phyloP scores from a whole-genome alignment of 2,797 vertebrate genomes.

The Pseudocheirus occidentalis region DNA sequence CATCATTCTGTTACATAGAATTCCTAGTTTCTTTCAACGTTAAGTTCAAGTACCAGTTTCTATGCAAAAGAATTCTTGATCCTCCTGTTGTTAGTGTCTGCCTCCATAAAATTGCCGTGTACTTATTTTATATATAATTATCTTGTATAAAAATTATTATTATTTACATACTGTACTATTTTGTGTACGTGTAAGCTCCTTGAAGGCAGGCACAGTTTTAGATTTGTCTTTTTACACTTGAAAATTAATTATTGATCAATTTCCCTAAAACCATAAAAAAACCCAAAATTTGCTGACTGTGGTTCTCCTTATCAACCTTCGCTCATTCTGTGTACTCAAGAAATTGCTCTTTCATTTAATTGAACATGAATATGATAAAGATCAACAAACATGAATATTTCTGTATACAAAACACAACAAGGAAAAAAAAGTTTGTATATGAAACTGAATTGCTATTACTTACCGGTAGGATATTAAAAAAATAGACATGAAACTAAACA shows the following conservation, averaged over 20 bases:
- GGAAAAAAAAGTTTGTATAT: not conserved
- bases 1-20: not conserved
- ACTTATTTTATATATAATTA: not conserved
- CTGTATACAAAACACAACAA: not conserved
- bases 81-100: not conserved
- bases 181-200: not conserved
- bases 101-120: not conserved
- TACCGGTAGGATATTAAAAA: not conserved
- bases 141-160: too few species aligned
- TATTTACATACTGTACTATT: not conserved
- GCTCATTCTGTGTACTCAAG: not conserved
- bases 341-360: not conserved
- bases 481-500: not conserved
- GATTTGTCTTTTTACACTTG: not conserved
- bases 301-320: not conserved
- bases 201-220: not conserved
- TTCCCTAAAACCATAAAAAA: not conserved
- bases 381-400: not conserved
- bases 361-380: not conserved
- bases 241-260: not conserved
- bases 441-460: not conserved
- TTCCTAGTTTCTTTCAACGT: not conserved
- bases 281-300: not conserved
- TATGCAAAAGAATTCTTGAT: not conserved
- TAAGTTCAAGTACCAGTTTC: not conserved